Base-by-base conservation (phyloP, 1,140 invertebrate genomes). In the Macrosteles quadrilineatus region DNA sequence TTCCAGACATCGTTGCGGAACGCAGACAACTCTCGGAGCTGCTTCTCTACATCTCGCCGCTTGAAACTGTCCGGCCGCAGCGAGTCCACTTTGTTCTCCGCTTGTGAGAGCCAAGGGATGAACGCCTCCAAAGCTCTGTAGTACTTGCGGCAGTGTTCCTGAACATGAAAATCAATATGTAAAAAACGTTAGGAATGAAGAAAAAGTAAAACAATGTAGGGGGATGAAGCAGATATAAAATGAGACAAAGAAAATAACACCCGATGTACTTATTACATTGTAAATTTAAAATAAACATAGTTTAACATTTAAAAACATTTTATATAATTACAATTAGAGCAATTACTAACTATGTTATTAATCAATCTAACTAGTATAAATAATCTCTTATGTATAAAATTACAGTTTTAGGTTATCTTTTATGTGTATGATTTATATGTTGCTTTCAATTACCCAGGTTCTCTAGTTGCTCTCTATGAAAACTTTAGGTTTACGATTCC, bases 1-100 rank as follows among this genome's bases (percentile, higher is more conserved):
- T 95, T 93, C 88, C 94, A 94, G 0, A 97, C 88, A 75, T 98
- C 96, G 78, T 95, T 97, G 73, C 95, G 88, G 81, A 98, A 92
- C 32, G 89, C 87, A 74, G 95, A 93, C 30, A 97, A 82, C 76
- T 98, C 96, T 69, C 93, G 91, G 0, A 98, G 80, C 78, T 96
- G 95, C 74, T 91, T 91, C 74, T 96, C 94, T 29, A 97, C 88
- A 72, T 94, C 92, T 62, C 91, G 88, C 74, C 91, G 90, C 71
- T 93, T 92, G 79, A 96, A 91, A 0, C 87, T 90, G 11, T 90
- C 87, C 0, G 93, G 90, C 29, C 88, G 87, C n/a, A 96, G 83
- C 59, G 87, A 86, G 32, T 91, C 87, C 9, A 97, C 80, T 74
- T 94, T 92, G 68, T 94, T 91, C 81, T 98, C 95, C 1, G 91